phyloP scores from a whole-genome alignment of 2,888 invertebrate species.

The Caradrina kadenii region DNA sequence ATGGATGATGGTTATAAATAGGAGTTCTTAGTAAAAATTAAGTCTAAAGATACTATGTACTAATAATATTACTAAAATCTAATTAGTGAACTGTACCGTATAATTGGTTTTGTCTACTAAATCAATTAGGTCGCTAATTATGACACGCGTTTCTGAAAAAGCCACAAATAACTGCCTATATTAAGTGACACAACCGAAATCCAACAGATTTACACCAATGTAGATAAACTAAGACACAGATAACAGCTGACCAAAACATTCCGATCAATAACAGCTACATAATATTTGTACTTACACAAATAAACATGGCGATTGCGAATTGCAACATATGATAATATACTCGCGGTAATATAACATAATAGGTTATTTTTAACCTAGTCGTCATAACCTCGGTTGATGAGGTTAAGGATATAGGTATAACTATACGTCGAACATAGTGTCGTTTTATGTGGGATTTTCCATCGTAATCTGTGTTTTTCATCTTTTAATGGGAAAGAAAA shows the following conservation, averaged over 20 bases:
- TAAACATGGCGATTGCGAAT: slow-evolving; percentile 29
- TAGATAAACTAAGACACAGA: slow-evolving; percentile 24
- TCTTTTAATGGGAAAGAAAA: neutral
- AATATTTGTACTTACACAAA: slow-evolving; percentile 3
- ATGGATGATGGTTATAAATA: neutral
- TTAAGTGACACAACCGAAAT: slow-evolving; percentile 4
- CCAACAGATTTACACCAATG: slow-evolving; percentile 15
- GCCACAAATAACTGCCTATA: neutral
- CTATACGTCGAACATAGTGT: slow-evolving; percentile 30
- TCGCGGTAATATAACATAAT: slow-evolving; percentile 32
- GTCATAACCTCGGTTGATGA: slow-evolving; percentile 54
- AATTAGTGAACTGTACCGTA: slow-evolving; percentile 6
- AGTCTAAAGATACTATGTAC: neutral
- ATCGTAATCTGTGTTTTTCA: slow-evolving; percentile 11
- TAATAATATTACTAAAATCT: slow-evolving; percentile 33
- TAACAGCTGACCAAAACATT: slow-evolving; percentile 18
- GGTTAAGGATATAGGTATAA: slow-evolving; percentile 48
- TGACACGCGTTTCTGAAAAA: neutral
- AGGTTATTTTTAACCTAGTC: slow-evolving; percentile 55
- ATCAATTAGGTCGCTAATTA: neutral
- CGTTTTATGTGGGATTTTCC: slow-evolving; percentile 33
- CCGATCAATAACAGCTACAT: slow-evolving; percentile 33
- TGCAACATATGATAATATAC: slow-evolving; percentile 41
- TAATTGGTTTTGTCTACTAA: slow-evolving; percentile 25
- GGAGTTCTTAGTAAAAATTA: neutral